A percentile compares a stretch with the other conserved stretches of the same genome.
Conservation (phyloP, 2,888 invertebrate species). For the Taenaris catops region DNA sequence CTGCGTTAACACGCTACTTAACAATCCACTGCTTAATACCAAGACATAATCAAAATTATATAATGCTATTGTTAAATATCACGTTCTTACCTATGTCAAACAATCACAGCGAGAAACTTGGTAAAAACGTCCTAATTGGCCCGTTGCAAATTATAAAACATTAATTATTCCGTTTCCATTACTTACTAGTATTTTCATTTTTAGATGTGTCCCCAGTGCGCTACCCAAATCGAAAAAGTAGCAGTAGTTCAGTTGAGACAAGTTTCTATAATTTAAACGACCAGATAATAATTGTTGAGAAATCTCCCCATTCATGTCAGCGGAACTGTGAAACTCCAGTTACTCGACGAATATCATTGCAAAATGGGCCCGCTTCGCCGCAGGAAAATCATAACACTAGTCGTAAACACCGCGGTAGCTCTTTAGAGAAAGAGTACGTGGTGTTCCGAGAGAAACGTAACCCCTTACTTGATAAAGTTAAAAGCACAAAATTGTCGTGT, state of each 20-base stretch:
- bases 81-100: no score
- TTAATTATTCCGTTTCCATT: no score
- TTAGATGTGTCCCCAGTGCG: slow-evolving; percentile 83
- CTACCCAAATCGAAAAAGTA: slow-evolving; percentile 81
- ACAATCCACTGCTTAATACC: no score
- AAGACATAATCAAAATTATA: no score
- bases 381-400: slow-evolving; percentile 72
- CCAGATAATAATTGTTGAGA: slow-evolving; percentile 80
- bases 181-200: slow-evolving; percentile 36
- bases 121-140: no score
- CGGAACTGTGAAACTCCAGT: slow-evolving; percentile 55
- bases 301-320: slow-evolving; percentile 71
- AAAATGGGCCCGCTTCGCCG: slow-evolving; percentile 59
- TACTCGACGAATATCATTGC: slow-evolving; percentile 64
- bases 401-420: slow-evolving; percentile 67
- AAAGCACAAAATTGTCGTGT: slow-evolving; percentile 85
- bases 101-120: no score
- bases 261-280: slow-evolving; percentile 84
- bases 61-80: no score
- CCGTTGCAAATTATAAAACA: slow-evolving; percentile 20
- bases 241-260: slow-evolving; percentile 82
- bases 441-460: slow-evolving; percentile 83
- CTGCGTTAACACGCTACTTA: no score
- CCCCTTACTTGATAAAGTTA: slow-evolving; percentile 84
- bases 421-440: slow-evolving; percentile 79